Evolutionary conservation across 2,797 vertebrate genomes (phyloP).

Genomic region (Apogon talboti): DNA sequence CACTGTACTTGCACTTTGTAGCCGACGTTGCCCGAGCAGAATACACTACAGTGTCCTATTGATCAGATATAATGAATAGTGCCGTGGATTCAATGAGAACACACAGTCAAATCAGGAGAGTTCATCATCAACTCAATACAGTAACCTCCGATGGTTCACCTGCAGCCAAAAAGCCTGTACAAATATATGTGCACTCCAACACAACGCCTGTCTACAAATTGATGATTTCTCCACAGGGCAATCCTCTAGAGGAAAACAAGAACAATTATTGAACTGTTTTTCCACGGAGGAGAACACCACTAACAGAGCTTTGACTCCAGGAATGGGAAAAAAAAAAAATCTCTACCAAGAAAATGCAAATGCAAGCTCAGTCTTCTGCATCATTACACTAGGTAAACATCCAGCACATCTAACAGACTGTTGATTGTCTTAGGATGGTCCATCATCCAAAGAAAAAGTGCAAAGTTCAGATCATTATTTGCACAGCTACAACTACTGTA

Average conservation of each 20-base stretch:
- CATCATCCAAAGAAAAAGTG: too few species aligned
- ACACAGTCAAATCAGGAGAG: conserved; percentile 34
- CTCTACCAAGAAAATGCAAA: conserved; percentile 17
- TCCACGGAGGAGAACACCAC: conserved; percentile 10
- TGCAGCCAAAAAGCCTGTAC: conserved; percentile 13
- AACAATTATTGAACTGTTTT: conserved; percentile 39
- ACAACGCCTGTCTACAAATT: conserved; percentile 6
- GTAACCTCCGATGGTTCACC: conserved; percentile 20
- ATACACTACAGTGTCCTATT: conserved; percentile 16
- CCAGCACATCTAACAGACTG: background rate
- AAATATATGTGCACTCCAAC: conserved; percentile 3
- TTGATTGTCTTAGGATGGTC: background rate
- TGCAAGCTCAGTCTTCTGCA: conserved; percentile 2
- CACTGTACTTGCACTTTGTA: background rate
- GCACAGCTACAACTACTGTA: too few species aligned
- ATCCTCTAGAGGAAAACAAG: conserved; percentile 28
- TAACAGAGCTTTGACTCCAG: conserved; percentile 3
- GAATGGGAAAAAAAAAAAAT: conserved; percentile 16
- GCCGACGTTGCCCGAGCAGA: conserved; percentile 4
- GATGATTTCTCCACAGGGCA: conserved; percentile 23
- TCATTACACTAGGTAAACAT: background rate
- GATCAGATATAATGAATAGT: conserved; percentile 44
- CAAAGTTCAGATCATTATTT: too few species aligned
- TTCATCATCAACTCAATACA: conserved; percentile 35
- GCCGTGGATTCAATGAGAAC: conserved; percentile 35